These are phyloP conservation scores for Malaclemys terrapin DNA, from an alignment of 2,113 vertebrate genomes.

Conservation along the genomic window DNA sequence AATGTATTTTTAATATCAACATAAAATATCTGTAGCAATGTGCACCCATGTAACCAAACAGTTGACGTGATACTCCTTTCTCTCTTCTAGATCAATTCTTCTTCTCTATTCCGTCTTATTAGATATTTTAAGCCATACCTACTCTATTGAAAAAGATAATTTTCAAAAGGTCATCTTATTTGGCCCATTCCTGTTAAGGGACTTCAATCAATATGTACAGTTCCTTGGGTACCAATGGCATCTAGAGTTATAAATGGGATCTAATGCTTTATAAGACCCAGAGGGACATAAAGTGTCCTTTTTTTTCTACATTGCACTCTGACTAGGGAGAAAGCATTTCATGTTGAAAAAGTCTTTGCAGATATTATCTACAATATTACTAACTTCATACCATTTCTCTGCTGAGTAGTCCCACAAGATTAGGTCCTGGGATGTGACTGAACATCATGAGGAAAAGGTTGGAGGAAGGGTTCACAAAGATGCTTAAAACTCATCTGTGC, in stretches of 20 bases:
- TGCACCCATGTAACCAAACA: background rate
- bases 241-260: background rate
- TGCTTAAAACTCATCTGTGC: background rate
- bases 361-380: background rate
- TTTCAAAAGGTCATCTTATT: slow-evolving; percentile 37
- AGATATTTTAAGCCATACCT: background rate
- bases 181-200: background rate
- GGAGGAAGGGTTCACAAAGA: background rate
- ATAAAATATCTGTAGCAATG: background rate
- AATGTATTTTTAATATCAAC: no score
- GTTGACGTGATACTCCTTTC: background rate
- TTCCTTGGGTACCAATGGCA: slow-evolving; percentile 5
- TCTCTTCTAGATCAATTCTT: background rate
- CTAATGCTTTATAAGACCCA: background rate
- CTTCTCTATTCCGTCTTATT: background rate
- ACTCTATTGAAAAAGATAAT: background rate
- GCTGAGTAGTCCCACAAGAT: background rate
- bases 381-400: fast-evolving
- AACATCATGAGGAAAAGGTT: background rate
- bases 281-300: background rate
- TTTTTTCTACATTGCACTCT: background rate
- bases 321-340: background rate
- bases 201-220: slow-evolving; percentile 39
- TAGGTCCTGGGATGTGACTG: background rate
- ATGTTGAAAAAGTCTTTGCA: background rate